phyloP scores from a whole-genome alignment of 2,888 invertebrate genomes.

The Helleia helle region DNA sequence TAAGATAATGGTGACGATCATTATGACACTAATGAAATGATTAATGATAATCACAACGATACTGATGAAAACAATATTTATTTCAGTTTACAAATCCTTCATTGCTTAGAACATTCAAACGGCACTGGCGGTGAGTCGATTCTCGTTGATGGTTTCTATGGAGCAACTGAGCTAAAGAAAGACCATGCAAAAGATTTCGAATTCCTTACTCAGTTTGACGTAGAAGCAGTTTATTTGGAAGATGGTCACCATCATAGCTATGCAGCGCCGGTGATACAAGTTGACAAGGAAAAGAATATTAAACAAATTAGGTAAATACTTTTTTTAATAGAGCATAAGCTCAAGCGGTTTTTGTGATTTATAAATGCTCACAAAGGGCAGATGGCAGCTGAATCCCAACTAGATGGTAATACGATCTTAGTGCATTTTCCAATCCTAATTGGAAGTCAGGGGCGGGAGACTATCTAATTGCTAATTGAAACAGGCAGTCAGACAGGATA shows the following conservation, averaged over 20 bases:
- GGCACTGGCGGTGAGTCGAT: slow-evolving; percentile 82
- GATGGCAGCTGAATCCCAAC: no score
- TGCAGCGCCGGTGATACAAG: slow-evolving; percentile 73
- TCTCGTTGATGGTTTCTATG: slow-evolving; percentile 82
- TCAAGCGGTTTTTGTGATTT: no score
- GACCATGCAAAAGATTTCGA: slow-evolving; percentile 73
- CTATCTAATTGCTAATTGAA: no score
- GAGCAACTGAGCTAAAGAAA: slow-evolving; percentile 70
- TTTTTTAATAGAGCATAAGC: no score
- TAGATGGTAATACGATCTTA: no score
- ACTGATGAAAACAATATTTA: neutral
- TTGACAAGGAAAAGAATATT: slow-evolving; percentile 70
- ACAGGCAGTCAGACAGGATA: no score
- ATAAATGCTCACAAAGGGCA: no score
- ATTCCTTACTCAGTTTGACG: slow-evolving; percentile 66
- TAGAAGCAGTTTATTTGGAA: slow-evolving; percentile 79
- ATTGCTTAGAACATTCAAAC: slow-evolving; percentile 56
- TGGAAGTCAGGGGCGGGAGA: no score
- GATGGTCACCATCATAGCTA: slow-evolving; percentile 72
- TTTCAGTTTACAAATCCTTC: slow-evolving; percentile 57
- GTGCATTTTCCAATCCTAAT: no score
- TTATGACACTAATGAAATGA: no score
- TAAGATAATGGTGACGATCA: no score
- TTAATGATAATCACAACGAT: no score
- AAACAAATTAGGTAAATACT: slow-evolving; percentile 73